These are phyloP conservation scores for Neostethus bicornis DNA, from an alignment of 2,797 vertebrate species.

Conservation along the genomic window DNA sequence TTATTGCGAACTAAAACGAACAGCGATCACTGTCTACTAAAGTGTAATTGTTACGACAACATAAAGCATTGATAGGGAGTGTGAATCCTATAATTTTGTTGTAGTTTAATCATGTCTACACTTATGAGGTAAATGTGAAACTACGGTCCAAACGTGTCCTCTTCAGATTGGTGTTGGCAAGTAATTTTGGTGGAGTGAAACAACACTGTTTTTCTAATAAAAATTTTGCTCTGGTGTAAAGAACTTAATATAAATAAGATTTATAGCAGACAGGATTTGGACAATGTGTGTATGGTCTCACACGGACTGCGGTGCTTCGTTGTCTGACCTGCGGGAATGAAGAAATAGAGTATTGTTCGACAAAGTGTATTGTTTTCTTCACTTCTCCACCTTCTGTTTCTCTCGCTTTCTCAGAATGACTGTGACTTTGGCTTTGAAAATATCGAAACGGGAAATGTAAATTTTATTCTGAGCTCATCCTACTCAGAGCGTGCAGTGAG, in stretches of 20 bases:
- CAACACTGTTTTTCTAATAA: not conserved
- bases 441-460: conserved; percentile 39
- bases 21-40: not conserved
- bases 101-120: no score
- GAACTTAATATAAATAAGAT: not conserved
- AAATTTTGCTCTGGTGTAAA: not conserved
- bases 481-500: conserved; percentile 21
- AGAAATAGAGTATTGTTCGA: conserved; percentile 19
- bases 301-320: not conserved
- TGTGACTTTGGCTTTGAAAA: conserved; percentile 24
- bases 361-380: conserved; percentile 6
- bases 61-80: not conserved
- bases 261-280: conserved; percentile 5
- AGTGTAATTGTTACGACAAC: not conserved
- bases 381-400: not conserved
- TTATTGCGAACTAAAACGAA: no score
- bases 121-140: no score
- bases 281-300: conserved; percentile 1
- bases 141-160: no score
- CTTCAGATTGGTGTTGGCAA: no score
- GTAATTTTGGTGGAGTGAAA: not conserved
- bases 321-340: conserved; percentile 3
- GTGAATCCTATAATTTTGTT: no score
- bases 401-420: no score
- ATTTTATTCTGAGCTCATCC: conserved; percentile 39